Conservation (phyloP, 2,888 invertebrate species). For the Cremastobaeus sp. region DNA sequence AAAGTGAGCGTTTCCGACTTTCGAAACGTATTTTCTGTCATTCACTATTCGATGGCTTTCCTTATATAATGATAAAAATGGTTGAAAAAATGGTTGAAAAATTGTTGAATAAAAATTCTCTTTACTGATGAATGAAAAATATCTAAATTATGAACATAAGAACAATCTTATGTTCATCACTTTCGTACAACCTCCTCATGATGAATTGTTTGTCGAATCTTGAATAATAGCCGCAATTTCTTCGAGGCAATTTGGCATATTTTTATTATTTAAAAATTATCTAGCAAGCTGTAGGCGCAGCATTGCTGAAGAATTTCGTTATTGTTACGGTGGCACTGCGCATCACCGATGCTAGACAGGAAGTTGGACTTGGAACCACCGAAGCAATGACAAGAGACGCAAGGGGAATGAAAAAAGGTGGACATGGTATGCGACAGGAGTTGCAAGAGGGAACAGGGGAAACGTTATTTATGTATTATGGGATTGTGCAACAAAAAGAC, state of each 20-base stretch:
- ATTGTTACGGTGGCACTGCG: constrained; percentile 76
- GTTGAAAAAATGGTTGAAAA: too few relatives aligned
- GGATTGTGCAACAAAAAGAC: constrained; percentile 38
- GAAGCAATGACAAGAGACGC: constrained; percentile 62
- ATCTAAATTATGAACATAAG: too few relatives aligned
- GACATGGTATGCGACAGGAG: constrained; percentile 57
- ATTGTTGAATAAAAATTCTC: too few relatives aligned
- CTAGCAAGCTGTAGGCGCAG: constrained; percentile 63
- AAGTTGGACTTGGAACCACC: constrained; percentile 73
- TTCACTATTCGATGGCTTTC: too few relatives aligned
- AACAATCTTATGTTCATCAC: too few relatives aligned
- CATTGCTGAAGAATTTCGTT: constrained; percentile 73
- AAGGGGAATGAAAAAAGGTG: constrained; percentile 59
- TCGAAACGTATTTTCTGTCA: background rate
- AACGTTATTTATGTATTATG: constrained; percentile 57
- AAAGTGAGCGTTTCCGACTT: constrained; percentile 11
- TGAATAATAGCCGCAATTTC: too few relatives aligned
- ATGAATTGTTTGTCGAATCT: too few relatives aligned
- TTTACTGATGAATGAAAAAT: too few relatives aligned
- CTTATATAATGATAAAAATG: too few relatives aligned
- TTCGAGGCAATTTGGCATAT: background rate
- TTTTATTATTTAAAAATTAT: constrained; percentile 46
- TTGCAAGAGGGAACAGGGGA: constrained; percentile 60
- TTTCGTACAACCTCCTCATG: too few relatives aligned
- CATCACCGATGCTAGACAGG: constrained; percentile 77